These are phyloP conservation scores for Oreortyx pictus DNA, from an alignment of 2,797 vertebrate genomes.

Conservation along the genomic window DNA sequence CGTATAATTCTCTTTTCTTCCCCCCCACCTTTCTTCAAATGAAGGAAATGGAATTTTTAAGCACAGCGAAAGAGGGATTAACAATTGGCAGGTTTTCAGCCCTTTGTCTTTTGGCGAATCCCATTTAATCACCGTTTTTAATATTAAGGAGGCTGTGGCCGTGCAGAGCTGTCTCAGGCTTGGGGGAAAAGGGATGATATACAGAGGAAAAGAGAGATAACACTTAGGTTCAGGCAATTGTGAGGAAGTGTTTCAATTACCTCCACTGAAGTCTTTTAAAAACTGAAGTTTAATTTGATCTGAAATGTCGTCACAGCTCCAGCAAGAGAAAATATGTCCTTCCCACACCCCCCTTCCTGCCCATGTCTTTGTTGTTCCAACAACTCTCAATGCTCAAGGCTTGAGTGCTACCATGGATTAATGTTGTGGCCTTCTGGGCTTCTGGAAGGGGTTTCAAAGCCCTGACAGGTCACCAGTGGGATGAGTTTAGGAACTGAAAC, in stretches of 20 bases:
- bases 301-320: slow-evolving; percentile 61
- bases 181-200: slow-evolving; percentile 65
- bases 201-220: slow-evolving; percentile 69
- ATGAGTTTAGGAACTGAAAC: slow-evolving; percentile 63
- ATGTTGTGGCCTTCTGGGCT: slow-evolving; percentile 51
- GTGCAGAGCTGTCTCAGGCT: slow-evolving; percentile 32
- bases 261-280: slow-evolving; percentile 72
- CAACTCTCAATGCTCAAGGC: neutral
- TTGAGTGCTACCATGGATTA: slow-evolving; percentile 48
- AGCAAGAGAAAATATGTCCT: slow-evolving; percentile 36
- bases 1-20: slow-evolving; percentile 60
- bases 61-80: slow-evolving; percentile 72
- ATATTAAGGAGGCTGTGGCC: slow-evolving; percentile 76
- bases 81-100: slow-evolving; percentile 71
- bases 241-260: slow-evolving; percentile 74
- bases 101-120: slow-evolving; percentile 79
- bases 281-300: slow-evolving; percentile 72
- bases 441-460: slow-evolving; percentile 35
- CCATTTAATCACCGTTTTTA: slow-evolving; percentile 77
- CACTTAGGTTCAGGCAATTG: slow-evolving; percentile 70
- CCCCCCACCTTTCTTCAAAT: slow-evolving; percentile 64
- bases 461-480: slow-evolving; percentile 32
- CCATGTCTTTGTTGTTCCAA: slow-evolving; percentile 6
- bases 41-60: slow-evolving; percentile 81
- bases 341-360: neutral